Evolutionary conservation across 2,888 invertebrate genomes (phyloP), one percentile per base, ranked within the genome.

Genomic region (Tricholauxania praeusta): DNA sequence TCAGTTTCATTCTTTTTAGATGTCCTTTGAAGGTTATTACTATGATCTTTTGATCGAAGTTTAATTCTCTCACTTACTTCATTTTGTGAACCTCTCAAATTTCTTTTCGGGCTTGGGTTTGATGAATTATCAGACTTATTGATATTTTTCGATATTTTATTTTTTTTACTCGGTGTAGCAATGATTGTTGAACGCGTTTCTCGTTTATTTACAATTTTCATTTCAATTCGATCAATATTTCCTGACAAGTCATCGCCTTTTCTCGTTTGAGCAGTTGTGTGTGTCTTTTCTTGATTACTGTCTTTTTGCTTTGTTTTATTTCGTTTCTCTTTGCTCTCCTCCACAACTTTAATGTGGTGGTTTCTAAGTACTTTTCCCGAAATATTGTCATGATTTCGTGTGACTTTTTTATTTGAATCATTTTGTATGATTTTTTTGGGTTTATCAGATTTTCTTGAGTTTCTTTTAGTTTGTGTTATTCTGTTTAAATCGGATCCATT

Each of bases 251-350:
- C 49, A 17, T n/a, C 48, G 39, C 14, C 8, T 4, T 52, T 14
- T 4, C 8, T 57, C 28, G 22, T 14, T 28, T 62, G 0, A 12
- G 47, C 7, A 5, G 15, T 1, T 5, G 48, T 47, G n/a, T 6
- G 2, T 55, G 47, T 28, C 6, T 10, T 4, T 60, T 14, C 28
- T 3, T 47, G 17, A 53, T 71, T 47, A 48, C 22, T 6, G 47
- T 17, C 19, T 12, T 57, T 71, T 71, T 64, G n/a, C 49, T 53
- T 17, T 63, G 63, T 8, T 48, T 71, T 28, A 57, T 53, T 17
- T n/a, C 22, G n/a, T 32, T 71, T 12, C 1, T 15, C 28, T 10
- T 52, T 32, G 14, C 1, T 17, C 15, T 10, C 39, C 6, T 66
- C 70, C 15, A 47, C 60, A 4, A 22, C 2, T 53, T 63, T 47